A percentile compares a stretch with the other conserved stretches of the same genome.
Evolutionary conservation across 2,797 vertebrate genomes (phyloP).

Genomic region (Rhabdomys pumilio): DNA sequence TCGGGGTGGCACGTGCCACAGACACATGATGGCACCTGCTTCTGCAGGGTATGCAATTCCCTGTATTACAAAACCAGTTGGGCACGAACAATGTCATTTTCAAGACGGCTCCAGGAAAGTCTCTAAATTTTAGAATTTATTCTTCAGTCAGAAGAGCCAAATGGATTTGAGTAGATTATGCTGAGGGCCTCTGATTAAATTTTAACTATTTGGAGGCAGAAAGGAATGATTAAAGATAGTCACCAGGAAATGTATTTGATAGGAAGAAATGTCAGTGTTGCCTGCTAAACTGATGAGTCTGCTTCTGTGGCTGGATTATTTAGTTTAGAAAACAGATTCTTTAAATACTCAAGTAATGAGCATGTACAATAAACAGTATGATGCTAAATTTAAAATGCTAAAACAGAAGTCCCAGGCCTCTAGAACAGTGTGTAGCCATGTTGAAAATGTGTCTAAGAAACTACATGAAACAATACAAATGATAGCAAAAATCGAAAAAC

Average conservation of each 20-base stretch:
- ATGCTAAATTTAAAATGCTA: not conserved
- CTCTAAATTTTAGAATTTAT: slow-evolving; percentile 1
- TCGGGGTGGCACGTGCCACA: not conserved
- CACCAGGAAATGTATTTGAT: not conserved
- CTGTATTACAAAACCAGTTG: not conserved
- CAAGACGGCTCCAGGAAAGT: not conserved
- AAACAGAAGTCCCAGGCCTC: not conserved
- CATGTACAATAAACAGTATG: no score
- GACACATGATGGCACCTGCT: not conserved
- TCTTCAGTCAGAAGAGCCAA: slow-evolving; percentile 18
- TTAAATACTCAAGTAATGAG: no score
- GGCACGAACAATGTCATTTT: not conserved
- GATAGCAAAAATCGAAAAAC: not conserved
- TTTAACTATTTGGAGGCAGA: not conserved
- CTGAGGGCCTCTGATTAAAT: not conserved
- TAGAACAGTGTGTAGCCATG: not conserved
- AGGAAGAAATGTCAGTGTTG: not conserved
- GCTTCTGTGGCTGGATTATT: not conserved
- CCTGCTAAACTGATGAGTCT: not conserved
- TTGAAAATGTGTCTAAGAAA: not conserved
- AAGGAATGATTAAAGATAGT: not conserved
- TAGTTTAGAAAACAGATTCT: not conserved
- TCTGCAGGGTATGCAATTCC: not conserved
- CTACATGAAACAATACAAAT: not conserved
- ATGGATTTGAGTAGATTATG: not conserved